These are phyloP conservation scores for Ptychobarbus kaznakovi DNA, from an alignment of 2,797 vertebrate genomes.

Conservation along the genomic window DNA sequence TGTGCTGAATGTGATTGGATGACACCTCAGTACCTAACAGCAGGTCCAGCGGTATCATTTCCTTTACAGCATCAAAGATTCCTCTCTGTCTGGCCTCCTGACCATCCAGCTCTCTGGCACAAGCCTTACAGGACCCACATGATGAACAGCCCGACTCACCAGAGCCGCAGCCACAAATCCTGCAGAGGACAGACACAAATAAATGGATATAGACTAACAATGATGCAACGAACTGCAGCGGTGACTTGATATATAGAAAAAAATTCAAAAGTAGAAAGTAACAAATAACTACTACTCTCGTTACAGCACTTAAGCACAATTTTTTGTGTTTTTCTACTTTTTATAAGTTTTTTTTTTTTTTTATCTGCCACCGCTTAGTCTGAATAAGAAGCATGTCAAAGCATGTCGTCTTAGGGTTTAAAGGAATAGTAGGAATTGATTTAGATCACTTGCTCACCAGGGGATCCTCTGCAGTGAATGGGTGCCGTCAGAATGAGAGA, in stretches of 20 bases:
- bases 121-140: slow-evolving; percentile 98
- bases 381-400: no score
- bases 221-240: not conserved
- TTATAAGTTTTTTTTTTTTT: no score
- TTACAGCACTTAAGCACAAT: no score
- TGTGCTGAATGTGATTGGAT: not conserved
- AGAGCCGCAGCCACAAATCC: slow-evolving; percentile 98
- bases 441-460: no score
- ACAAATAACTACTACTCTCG: not conserved
- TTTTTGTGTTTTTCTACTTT: not conserved
- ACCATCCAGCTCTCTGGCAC: slow-evolving; percentile 95
- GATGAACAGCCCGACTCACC: slow-evolving; percentile 97
- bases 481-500: no score
- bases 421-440: no score
- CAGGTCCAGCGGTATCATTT: slow-evolving; percentile 98
- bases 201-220: not conserved
- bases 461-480: no score
- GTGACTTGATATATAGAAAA: not conserved
- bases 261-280: not conserved
- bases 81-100: slow-evolving; percentile 97
- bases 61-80: slow-evolving; percentile 98
- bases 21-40: slow-evolving; percentile 85
- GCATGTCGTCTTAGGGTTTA: no score
- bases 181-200: slow-evolving; percentile 63
- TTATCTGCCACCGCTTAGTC: no score